phyloP scores from a whole-genome alignment of 2,888 invertebrate species.

The Pantelozetes paolii region DNA sequence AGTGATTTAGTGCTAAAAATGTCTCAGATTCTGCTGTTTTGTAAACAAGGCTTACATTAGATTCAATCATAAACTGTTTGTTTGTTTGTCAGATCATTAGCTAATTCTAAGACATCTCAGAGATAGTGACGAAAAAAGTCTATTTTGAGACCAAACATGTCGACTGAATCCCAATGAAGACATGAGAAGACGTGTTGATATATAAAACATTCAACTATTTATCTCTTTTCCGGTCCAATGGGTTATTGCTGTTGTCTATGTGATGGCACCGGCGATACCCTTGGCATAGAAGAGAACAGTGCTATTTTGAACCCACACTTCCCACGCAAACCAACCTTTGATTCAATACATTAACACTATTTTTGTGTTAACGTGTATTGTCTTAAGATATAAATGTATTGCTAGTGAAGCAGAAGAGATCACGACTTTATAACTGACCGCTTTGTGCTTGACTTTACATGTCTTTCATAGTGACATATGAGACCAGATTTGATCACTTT shows the following conservation, averaged over 20 bases:
- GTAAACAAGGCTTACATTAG: too few relatives aligned
- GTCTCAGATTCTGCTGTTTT: too few relatives aligned
- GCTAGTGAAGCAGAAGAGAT: conserved; percentile 3
- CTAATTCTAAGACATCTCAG: too few relatives aligned
- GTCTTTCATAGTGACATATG: not conserved
- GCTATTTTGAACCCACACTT: not conserved
- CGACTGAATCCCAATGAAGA: not conserved
- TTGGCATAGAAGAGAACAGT: not conserved
- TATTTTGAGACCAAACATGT: conserved; percentile 20
- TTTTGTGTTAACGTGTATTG: not conserved
- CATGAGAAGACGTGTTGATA: conserved; percentile 11
- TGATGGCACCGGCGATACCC: conserved; percentile 27
- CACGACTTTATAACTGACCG: conserved; percentile 10
- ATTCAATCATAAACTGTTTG: too few relatives aligned
- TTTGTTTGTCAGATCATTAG: too few relatives aligned
- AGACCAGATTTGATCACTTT: not conserved
- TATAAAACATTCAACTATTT: not conserved
- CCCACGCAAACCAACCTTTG: not conserved
- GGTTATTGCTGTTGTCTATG: not conserved
- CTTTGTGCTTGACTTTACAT: not conserved
- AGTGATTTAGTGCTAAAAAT: too few relatives aligned
- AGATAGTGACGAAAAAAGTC: not conserved
- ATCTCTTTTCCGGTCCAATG: conserved; percentile 7
- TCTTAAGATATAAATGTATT: not conserved
- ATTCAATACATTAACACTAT: not conserved